Base-by-base conservation (phyloP, 2,113 vertebrate genomes). In the Larimichthys crocea region DNA sequence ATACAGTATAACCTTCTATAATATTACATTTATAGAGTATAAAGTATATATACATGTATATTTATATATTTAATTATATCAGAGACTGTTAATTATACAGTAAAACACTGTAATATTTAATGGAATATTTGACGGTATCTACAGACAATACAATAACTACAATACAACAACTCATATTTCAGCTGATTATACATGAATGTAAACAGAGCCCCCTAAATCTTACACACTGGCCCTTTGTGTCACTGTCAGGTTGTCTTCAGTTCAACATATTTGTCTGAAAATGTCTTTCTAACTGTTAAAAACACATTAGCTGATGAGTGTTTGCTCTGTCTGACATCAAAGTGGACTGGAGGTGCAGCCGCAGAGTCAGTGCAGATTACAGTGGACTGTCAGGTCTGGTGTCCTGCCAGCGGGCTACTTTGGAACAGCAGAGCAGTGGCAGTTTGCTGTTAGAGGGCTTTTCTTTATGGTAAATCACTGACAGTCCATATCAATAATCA, bases 401-500 rank as follows among this genome's bases (percentile, higher is more conserved):
- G 12, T 0, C 0, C 71, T 74, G 87, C 91, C 91, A 87, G 74
- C 16, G 5, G 69, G 46, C 68, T 83, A 67, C 86, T 88, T 83
- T 79, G 53, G 61, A 82, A 60, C 72, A 67, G 48, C 61, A 4
- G 48, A 67, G 75, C 71, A 77, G 60, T 31, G 75, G 74, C 69
- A 80, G 79, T 52, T 59, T 76, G 60, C 61, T 79, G 17, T 65
- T 79, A 56, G 63, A 79, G 62, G 65, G 57, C 35, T 53, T 59
- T 65, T 29, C 79, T 62, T 80, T 49, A 82, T 82, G 69, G 60
- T 76, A 70, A 84, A 76, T 87, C 75, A 67, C 82, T 61, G 65
- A 77, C 48, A 50, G 70, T 35, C 72, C 40, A 55, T 63, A 66
- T 76, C 53, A 55, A 65, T 84, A 60, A 79, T 79, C 63, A 68